Evolutionary conservation across 2,113 vertebrate genomes (phyloP).

Genomic region (Lichenostomus cassidix): DNA sequence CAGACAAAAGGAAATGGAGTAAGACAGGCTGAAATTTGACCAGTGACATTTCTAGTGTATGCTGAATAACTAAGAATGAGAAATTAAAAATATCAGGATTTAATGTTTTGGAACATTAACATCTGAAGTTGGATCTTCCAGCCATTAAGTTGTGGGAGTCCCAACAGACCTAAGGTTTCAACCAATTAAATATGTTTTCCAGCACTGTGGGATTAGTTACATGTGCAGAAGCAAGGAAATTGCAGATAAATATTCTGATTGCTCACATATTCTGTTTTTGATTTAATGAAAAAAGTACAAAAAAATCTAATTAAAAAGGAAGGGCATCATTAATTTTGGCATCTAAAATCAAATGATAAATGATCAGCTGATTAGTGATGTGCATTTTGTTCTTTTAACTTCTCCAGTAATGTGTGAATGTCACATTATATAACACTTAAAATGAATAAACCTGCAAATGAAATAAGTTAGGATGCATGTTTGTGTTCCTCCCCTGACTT

Average conservation of each 20-base stretch:
- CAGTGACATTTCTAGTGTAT: background rate
- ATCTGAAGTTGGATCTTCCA: background rate
- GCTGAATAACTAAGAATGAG: background rate
- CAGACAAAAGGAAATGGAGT: background rate
- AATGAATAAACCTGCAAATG: conserved; percentile 62
- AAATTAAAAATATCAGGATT: background rate
- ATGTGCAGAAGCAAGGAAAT: background rate
- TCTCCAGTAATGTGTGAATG: conserved; percentile 68
- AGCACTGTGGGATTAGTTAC: background rate
- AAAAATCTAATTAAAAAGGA: conserved; percentile 47
- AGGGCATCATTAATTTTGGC: conserved; percentile 64
- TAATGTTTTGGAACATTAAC: background rate
- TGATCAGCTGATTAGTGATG: conserved; percentile 60
- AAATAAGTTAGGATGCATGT: conserved; percentile 59
- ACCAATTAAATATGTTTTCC: background rate
- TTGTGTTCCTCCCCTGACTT: conserved; percentile 45
- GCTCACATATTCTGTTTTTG: background rate
- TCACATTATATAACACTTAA: conserved; percentile 64
- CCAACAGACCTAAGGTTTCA: background rate
- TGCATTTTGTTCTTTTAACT: conserved; percentile 57
- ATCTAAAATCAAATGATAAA: conserved; percentile 67
- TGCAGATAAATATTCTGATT: background rate
- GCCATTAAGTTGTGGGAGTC: background rate
- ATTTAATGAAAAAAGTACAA: conserved; percentile 22
- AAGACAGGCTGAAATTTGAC: background rate